A percentile compares a stretch with the other conserved stretches of the same genome.
Conservation (phyloP, 2,113 vertebrate species). For the Panthera leo region DNA sequence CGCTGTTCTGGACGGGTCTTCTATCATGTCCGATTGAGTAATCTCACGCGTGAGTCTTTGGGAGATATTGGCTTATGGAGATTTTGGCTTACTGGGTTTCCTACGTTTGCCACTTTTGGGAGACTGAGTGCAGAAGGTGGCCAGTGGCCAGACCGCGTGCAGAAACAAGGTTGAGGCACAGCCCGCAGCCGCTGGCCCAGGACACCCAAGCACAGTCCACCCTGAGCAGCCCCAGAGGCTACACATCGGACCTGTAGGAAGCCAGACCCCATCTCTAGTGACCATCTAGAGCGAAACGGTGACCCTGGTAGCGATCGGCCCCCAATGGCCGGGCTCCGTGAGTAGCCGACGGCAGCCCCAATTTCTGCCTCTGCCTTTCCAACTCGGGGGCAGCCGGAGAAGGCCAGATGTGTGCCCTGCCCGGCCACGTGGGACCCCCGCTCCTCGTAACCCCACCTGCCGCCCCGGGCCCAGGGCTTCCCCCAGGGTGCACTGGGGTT, state of each 20-base stretch:
- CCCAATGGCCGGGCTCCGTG: not conserved
- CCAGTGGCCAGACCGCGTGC: not conserved
- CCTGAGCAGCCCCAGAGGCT: not conserved
- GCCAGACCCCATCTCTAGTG: not conserved
- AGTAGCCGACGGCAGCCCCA: too few relatives aligned
- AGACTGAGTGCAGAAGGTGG: not conserved
- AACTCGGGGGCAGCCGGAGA: not conserved
- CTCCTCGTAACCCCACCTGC: rapidly evolving
- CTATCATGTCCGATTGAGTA: rapidly evolving
- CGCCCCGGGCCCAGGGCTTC: rapidly evolving
- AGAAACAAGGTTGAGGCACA: rapidly evolving
- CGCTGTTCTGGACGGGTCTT: not conserved
- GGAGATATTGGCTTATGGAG: not conserved
- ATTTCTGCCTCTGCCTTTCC: not conserved
- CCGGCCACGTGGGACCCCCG: rapidly evolving
- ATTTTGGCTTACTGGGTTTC: not conserved
- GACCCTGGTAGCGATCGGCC: rapidly evolving
- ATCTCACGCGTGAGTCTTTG: not conserved
- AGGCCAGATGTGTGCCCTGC: not conserved
- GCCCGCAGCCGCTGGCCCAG: rapidly evolving
- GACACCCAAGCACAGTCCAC: rapidly evolving
- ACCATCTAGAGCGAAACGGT: too few relatives aligned
- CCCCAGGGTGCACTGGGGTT: rapidly evolving
- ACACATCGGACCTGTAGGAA: not conserved
- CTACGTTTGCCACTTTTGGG: too few relatives aligned